A percentile compares a stretch with the other conserved stretches of the same genome.
phyloP scores from a whole-genome alignment of 30 jellyfish, hydroid and myxozoan genomes.

The Pseudorhiza aurosa region DNA sequence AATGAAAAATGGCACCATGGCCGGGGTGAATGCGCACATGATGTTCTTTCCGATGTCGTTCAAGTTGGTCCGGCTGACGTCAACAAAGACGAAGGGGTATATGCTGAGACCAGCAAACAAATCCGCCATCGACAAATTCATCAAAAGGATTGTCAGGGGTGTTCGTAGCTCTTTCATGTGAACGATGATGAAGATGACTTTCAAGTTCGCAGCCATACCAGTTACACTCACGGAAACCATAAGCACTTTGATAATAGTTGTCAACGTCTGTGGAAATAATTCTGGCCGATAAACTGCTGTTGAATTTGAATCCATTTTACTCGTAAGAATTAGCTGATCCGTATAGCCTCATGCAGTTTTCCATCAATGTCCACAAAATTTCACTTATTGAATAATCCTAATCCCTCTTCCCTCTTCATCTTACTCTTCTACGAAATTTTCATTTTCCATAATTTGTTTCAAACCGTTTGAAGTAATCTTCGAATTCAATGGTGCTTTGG shows the following conservation, averaged over 20 bases:
- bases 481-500: no score
- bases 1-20: conserved; percentile 37
- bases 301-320: neutral
- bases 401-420: no score
- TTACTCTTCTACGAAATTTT: no score
- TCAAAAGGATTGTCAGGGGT: conserved; percentile 41
- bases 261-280: conserved; percentile 27
- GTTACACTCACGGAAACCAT: conserved; percentile 12
- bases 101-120: conserved; percentile 57
- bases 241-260: conserved; percentile 10
- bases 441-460: no score
- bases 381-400: no score
- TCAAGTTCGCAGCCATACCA: conserved; percentile 30
- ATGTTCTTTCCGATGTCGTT: conserved; percentile 22
- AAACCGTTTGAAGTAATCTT: no score
- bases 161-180: conserved; percentile 55
- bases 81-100: conserved; percentile 51
- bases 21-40: conserved; percentile 60
- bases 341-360: no score
- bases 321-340: neutral
- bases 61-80: conserved; percentile 46
- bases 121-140: conserved; percentile 67
- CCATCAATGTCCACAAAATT: no score
- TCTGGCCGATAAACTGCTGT: conserved; percentile 37
- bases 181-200: conserved; percentile 14